Evolutionary conservation across 2,888 invertebrate genomes (phyloP), one percentile per base, ranked within the genome.

Genomic region (Portevinia maculata): DNA sequence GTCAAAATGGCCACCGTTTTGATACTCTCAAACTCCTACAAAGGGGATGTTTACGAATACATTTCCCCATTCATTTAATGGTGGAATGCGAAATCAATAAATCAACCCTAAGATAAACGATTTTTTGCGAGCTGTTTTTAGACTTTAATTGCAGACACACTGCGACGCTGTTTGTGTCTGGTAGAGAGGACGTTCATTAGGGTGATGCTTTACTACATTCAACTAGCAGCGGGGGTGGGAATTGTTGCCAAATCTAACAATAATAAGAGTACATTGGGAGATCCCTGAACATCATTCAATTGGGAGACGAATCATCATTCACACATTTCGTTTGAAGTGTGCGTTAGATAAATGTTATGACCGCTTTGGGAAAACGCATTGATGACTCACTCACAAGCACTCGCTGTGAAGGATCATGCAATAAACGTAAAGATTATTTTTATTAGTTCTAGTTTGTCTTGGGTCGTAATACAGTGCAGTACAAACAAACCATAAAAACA

Each of bases 271-370:
- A 69, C 74, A 8, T 53, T 44, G 81, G 81, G 81, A 81, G n/a
- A n/a, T n/a, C n/a, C n/a, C n/a, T n/a, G n/a, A 50, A 39, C 62
- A 74, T 81, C 69, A 70, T 62, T 64, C 75, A 69, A 8, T 55
- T 44, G 81, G 81, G 81, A 81, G n/a, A n/a, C n/a, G n/a, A 76
- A 76, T 71, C 64, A 60, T 74, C 69, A 60, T 48, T 39, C 28
- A 55, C 30, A 48, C 70, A 41, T 13, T 46, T 41, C 32, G 41
- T 59, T 65, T 59, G 37, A 75, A 81, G 75, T 71, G 76, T 53
- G 65, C 70, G 70, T 41, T 48, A 75, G 81, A 81, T 81, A 81
- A 76, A 76, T 81, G 70, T 81, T 81, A 81, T 71, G 70, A 76
- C 64, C 81, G 48, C 24, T 60, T 74, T 55, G 55, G 48, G 60